Base-by-base conservation (phyloP, 2,113 vertebrate species). In the Scalopus aquaticus region DNA sequence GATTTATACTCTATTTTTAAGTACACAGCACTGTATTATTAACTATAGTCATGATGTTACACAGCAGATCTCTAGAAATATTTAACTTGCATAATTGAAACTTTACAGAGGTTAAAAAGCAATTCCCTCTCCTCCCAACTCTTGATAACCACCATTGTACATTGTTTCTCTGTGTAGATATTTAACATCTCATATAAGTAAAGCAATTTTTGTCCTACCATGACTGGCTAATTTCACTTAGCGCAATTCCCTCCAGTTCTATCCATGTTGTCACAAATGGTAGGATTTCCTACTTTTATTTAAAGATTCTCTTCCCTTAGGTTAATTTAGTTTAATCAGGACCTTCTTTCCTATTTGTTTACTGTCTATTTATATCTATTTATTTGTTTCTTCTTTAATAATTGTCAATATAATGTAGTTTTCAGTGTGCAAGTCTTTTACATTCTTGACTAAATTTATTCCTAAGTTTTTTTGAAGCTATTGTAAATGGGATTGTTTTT, bases 221-320 rank as follows among this genome's bases (percentile, higher is more conserved):
- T 44, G 17, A 91, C 32, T 70, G 39, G 44, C 44, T 87, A 82
- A 72, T 82, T 92, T 86, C 26, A 70, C 46, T 94, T 62, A 67
- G 32, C 1, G 6, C 83, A 69, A 74, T 46, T 35, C 65, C 42
- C 20, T 79, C 30, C 2, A 42, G 1, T 2, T 85, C n/a, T 11
- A 60, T 85, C 19, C 42, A 76, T 54, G 9, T 44, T 60, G 35
- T 44, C 44, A 39, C 12, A 62, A n/a, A 44, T 51, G 39, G 19
- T 28, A 80, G 20, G 11, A 54, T 37, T 80, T 54, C 22, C 19
- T 78, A 60, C 64, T 83, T 19, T 35, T 51, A 51, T 78, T 70
- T 28, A 64, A 82, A 32, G 37, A 5, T 64, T 51, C 49, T 51
- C 49, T 16, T 51, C 49, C 49, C 49, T 2, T 51, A 51, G 49